Base-by-base conservation (phyloP, 2,888 invertebrate species). In the Dione vanillae region DNA sequence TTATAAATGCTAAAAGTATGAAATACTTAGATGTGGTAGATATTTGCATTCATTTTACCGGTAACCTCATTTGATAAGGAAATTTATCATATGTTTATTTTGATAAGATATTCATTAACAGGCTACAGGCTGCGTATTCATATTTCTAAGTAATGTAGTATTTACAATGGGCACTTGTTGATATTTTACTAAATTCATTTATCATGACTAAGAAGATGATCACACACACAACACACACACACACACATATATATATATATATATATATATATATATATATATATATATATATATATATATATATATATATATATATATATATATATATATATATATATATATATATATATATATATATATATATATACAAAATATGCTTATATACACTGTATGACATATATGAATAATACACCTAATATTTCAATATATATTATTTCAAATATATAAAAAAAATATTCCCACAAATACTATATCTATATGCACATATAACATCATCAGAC, bases 401-500 rank as follows among this genome's bases (percentile, higher is more conserved):
- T n/a, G n/a, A n/a, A n/a, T n/a, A n/a, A n/a, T n/a, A n/a, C n/a
- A n/a, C n/a, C n/a, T n/a, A n/a, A n/a, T n/a, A n/a, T n/a, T n/a
- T n/a, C n/a, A n/a, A n/a, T n/a, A n/a, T n/a, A n/a, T n/a, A n/a
- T n/a, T n/a, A n/a, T n/a, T n/a, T n/a, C n/a, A n/a, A n/a, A n/a
- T n/a, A 1, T 52, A 1, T 7, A 19, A 52, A 8, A 14, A 14
- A 7, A 16, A 56, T 16, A 37, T 56, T n/a, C 40, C 12, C 19
- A 58, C 41, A 2, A n/a, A 16, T 16, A 27, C 2, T n/a, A 47
- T 7, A 47, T 20, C 27, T 27, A 20, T 10, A n/a, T 43, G 20
- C 10, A 56, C 37, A 64, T 65, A 65, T 68, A 69, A 77, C n/a
- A n/a, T n/a, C 75, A 75, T 77, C 76, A 76, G 74, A 78, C 74